These are phyloP conservation scores for Carettochelys insculpta DNA, from an alignment of 2,113 vertebrate genomes.

Conservation along the genomic window DNA sequence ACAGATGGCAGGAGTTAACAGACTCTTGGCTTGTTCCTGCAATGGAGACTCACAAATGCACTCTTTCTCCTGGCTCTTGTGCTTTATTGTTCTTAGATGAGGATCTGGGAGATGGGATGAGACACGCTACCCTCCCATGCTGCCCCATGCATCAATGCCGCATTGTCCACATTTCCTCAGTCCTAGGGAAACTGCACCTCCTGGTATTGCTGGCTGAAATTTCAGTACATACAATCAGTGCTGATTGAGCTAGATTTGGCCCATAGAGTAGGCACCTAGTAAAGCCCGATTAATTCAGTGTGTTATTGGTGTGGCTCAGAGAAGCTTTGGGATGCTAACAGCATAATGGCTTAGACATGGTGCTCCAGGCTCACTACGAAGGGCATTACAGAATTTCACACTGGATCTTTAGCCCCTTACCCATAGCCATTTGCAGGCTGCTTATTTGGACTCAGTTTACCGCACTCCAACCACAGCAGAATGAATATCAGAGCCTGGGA, in stretches of 20 bases:
- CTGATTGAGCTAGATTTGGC: not conserved
- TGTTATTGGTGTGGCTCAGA: not conserved
- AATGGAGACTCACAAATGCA: not conserved
- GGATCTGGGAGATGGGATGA: accelerated
- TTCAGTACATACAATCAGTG: not conserved
- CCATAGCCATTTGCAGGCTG: not conserved
- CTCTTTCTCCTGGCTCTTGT: not conserved
- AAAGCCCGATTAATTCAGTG: not conserved
- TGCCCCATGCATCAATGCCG: not conserved
- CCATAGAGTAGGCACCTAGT: accelerated
- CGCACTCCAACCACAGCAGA: not conserved
- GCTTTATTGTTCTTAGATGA: not conserved
- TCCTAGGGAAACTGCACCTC: constrained; percentile 1
- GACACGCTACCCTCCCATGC: not conserved
- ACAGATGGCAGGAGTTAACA: constrained; percentile 20
- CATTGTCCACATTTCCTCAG: accelerated
- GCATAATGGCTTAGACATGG: accelerated
- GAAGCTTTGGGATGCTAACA: not conserved
- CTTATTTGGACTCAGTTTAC: not conserved
- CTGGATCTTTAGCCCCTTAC: not conserved
- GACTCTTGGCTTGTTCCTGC: constrained; percentile 9
- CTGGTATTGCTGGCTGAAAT: not conserved
- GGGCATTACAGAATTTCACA: accelerated
- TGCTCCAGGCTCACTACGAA: not conserved
- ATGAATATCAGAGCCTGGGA: not conserved